phyloP scores from a whole-genome alignment of 2,888 invertebrate species.

The Lasioglossum morio region DNA sequence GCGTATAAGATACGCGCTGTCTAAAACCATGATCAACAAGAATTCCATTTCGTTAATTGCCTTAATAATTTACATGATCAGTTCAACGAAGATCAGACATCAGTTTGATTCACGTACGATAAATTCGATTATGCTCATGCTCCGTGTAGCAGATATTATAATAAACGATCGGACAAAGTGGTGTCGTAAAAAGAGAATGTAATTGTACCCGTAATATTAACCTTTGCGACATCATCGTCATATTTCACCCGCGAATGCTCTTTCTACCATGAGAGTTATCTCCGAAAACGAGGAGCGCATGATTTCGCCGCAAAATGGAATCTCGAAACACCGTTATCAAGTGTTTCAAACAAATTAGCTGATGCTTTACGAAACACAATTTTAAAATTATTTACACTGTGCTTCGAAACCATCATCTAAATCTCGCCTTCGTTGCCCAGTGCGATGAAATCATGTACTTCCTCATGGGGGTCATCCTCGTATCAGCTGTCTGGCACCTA shows the following conservation, averaged over 20 bases:
- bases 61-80: constrained; percentile 33
- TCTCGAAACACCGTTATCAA: background rate
- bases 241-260: constrained; percentile 20
- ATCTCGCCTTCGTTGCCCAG: constrained; percentile 49
- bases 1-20: constrained; percentile 18
- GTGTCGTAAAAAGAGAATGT: constrained; percentile 34
- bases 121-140: constrained; percentile 5
- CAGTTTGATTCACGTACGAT: constrained; percentile 18
- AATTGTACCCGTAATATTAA: constrained; percentile 61
- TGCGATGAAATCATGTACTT: constrained; percentile 54
- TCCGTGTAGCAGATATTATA: background rate
- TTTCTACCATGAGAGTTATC: constrained; percentile 16
- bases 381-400: background rate
- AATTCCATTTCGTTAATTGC: constrained; percentile 25
- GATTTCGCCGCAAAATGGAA: constrained; percentile 11
- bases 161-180: constrained; percentile 19
- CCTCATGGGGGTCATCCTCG: constrained; percentile 67
- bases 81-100: constrained; percentile 28
- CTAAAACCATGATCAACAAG: constrained; percentile 53
- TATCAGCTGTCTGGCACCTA: constrained; percentile 83
- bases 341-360: background rate
- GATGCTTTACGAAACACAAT: constrained; percentile 1
- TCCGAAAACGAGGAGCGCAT: constrained; percentile 1
- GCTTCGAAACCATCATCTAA: constrained; percentile 45
- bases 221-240: constrained; percentile 19